Percentiles rank a stretch among this genome's conserved stretches.
These are phyloP conservation scores for Myrmophylax atrothorax DNA, from an alignment of 2,113 vertebrate species.

Conservation along the genomic window DNA sequence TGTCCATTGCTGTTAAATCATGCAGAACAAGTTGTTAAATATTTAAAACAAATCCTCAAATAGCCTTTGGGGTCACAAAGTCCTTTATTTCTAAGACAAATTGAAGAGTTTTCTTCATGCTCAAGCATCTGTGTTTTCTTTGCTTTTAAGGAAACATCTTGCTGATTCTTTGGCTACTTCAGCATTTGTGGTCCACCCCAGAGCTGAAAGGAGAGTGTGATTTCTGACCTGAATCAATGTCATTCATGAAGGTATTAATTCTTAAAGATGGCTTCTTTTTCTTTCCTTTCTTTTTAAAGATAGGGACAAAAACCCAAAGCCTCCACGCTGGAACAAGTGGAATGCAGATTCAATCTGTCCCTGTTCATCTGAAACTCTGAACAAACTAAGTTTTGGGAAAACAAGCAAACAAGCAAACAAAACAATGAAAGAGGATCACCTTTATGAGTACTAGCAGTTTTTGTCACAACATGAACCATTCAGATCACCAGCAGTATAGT, in stretches of 20 bases:
- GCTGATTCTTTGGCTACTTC: neutral
- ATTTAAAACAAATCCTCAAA: slow-evolving; percentile 45
- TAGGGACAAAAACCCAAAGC: neutral
- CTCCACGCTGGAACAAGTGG: neutral
- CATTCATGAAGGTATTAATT: neutral
- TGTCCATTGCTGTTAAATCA: slow-evolving; percentile 42
- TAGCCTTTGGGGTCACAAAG: slow-evolving; percentile 46
- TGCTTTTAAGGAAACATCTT: slow-evolving; percentile 27
- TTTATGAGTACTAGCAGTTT: neutral
- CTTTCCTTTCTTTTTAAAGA: neutral
- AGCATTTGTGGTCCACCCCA: neutral
- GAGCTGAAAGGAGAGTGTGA: neutral
- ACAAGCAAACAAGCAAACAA: neutral
- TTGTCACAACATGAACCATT: neutral
- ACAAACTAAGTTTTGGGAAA: neutral
- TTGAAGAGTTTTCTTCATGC: neutral
- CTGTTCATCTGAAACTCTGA: neutral
- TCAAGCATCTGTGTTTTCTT: slow-evolving; percentile 30
- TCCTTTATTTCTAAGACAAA: slow-evolving; percentile 52
- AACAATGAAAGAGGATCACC: neutral
- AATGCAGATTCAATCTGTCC: neutral
- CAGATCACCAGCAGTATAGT: neutral
- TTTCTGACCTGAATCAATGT: neutral
- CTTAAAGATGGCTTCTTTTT: neutral
- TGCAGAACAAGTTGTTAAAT: slow-evolving; percentile 48